Evolutionary conservation across 2,888 invertebrate species (phyloP), one percentile per base, ranked within the genome.

Genomic region (Salpingus planirostris): DNA sequence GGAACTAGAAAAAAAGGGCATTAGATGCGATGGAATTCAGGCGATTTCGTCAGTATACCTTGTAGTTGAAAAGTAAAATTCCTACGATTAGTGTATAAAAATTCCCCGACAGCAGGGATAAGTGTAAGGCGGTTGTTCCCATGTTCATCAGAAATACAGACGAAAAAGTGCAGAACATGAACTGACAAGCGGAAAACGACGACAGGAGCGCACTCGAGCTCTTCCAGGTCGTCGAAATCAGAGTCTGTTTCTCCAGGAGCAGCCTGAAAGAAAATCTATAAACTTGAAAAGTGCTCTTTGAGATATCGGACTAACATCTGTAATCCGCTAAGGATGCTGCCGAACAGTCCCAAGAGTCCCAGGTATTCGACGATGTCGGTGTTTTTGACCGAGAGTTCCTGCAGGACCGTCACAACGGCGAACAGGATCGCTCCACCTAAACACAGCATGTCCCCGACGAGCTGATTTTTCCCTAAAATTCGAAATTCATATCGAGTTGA

Each of bases 11-110:
- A 39, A 42, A 21, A 23, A 33, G 5, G 8, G 18, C 8, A 18
- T 8, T 6, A 18, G 5, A 8, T 18, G 8, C 18, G 18, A 6
- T 8, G 18, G 5, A 5, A 8, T 8, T 18, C 8, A 18, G 8
- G 5, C 5, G 8, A 18, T 18, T 6, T 18, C 8, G 5, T 5
- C 8, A 11, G 8, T 52, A 62, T 58, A 87, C 87, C 75, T 81
- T 78, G 61, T 85, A 86, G 43, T 82, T 76, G 65, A 87, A 86
- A 43, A 86, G 71, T 50, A 80, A 73, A 64, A 88, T 78, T 44
- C 88, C 88, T 47, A 80, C 73, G 27, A 89, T 71, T 11, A 89
- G 73, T 2, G 87, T 81, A 61, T 88, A 90, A 62, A 87, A 88
- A 64, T 89, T 87, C 2, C 88, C 76, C 0, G 88, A 85, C 33